phyloP scores from a whole-genome alignment of 2,888 invertebrate genomes.

The Dicyrtomina minuta region DNA sequence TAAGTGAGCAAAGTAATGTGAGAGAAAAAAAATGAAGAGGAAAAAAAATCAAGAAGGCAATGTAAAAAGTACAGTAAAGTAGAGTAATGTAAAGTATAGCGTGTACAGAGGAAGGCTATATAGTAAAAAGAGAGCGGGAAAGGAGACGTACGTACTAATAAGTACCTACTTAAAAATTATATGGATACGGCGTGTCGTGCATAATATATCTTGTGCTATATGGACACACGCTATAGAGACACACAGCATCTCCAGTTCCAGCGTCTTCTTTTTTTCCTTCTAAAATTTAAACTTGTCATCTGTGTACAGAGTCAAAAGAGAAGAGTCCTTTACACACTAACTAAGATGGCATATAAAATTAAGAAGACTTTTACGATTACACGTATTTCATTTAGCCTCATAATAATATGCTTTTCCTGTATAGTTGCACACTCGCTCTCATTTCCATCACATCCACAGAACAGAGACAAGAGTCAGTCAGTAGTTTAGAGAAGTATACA shows the following conservation, averaged over 20 bases:
- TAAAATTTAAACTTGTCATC: background rate
- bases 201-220: background rate
- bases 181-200: too few relatives aligned
- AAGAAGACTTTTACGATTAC: conserved; percentile 32
- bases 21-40: too few relatives aligned
- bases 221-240: background rate
- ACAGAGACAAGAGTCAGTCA: too few relatives aligned
- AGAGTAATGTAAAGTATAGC: too few relatives aligned
- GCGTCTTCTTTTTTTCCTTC: background rate
- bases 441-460: background rate
- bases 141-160: background rate
- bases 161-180: too few relatives aligned
- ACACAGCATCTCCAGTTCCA: background rate
- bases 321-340: background rate
- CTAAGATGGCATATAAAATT: conserved; percentile 29
- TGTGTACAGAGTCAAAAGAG: background rate
- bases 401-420: background rate
- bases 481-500: too few relatives aligned
- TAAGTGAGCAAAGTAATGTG: background rate
- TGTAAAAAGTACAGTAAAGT: too few relatives aligned
- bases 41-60: too few relatives aligned
- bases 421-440: background rate
- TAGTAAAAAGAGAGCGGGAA: background rate
- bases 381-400: conserved; percentile 16
- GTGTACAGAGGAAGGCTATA: too few relatives aligned